Percentiles rank a stretch among this genome's conserved stretches.
These are phyloP conservation scores for Benitochromis conjunctus DNA, from an alignment of 2,113 vertebrate genomes.

Conservation along the genomic window DNA sequence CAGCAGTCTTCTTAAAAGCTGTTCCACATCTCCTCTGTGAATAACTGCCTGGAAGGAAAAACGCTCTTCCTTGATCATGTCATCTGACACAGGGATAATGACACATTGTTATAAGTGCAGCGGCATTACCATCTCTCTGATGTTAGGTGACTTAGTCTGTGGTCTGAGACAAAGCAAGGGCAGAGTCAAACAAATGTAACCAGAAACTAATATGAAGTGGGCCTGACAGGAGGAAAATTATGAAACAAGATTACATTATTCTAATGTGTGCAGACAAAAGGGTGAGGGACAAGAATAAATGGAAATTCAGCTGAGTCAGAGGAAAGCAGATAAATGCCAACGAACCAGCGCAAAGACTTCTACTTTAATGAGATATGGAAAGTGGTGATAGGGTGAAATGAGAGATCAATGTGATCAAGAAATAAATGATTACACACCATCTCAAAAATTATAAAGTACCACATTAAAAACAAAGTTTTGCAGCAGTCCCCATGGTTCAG, in stretches of 20 bases:
- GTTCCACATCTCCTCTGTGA: not conserved
- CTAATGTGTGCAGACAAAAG: slow-evolving; percentile 55
- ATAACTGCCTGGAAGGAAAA: not conserved
- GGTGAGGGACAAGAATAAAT: slow-evolving; percentile 57
- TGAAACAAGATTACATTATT: slow-evolving; percentile 64
- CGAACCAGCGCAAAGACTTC: slow-evolving; percentile 47
- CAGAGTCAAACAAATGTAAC: slow-evolving; percentile 49
- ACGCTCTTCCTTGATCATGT: slow-evolving; percentile 5
- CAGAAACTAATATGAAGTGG: slow-evolving; percentile 39
- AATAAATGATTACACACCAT: slow-evolving; percentile 21
- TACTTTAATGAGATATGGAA: slow-evolving; percentile 51
- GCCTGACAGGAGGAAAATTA: slow-evolving; percentile 39
- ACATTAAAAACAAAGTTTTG: not conserved
- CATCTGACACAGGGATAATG: slow-evolving; percentile 41
- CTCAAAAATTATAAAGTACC: slow-evolving; percentile 16
- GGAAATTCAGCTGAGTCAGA: slow-evolving; percentile 61
- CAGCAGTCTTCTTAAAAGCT: not conserved
- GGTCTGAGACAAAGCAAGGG: slow-evolving; percentile 31
- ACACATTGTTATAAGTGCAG: slow-evolving; percentile 23
- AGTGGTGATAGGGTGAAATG: slow-evolving; percentile 24
- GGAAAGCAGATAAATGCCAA: slow-evolving; percentile 60
- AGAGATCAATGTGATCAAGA: slow-evolving; percentile 36
- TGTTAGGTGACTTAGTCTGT: slow-evolving; percentile 26
- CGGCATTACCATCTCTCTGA: slow-evolving; percentile 24
- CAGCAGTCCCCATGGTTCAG: not conserved